Evolutionary conservation across 2,113 vertebrate genomes (phyloP), one percentile per base, ranked within the genome.

Genomic region (Micronycteris hirsuta): DNA sequence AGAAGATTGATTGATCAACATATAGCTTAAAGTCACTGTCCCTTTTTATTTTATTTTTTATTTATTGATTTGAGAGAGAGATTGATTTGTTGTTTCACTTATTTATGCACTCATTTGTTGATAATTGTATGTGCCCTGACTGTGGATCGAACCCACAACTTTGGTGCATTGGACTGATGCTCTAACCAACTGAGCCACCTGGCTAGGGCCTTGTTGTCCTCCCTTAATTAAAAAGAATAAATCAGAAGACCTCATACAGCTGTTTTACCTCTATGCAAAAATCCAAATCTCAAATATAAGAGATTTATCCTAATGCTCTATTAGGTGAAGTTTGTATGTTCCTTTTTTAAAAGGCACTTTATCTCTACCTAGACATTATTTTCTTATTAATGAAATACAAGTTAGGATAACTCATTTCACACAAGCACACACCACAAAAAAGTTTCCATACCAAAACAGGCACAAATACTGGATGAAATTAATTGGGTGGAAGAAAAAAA

Each of bases 261-360:
- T 90, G 7, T 70, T 91, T 94, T 96, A 67, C 38, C 7, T 77
- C 43, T 94, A 13, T 96, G 93, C n/a, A 31, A 94, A 93, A 90
- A 82, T 94, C 65, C 77, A 93, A 84, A 87, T 49, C 26, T 73
- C 61, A 95, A 67, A 81, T 81, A 17, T 43, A 54, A 92, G n/a
- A 96, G 45, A 82, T 86, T 80, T 74, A 33, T 77, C 61, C 28
- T 92, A 77, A 86, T 76, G 17, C 78, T 86, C n/a, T 89, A 3
- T 84, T 73, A 80, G 54, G 52, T 61, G 41, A 89, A 73, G 68
- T 73, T 2, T 19, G 47, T 77, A 61, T 20, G 31, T 70, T 70
- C n/a, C 56, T 88, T 89, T n/a, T 56, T 92, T 61, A 83, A 83
- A n/a, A 80, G 36, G 7, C 12, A 86, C 33, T 89, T 43, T 12